phyloP scores from a whole-genome alignment of 2,888 invertebrate species.

The Trissolcus japonicus region DNA sequence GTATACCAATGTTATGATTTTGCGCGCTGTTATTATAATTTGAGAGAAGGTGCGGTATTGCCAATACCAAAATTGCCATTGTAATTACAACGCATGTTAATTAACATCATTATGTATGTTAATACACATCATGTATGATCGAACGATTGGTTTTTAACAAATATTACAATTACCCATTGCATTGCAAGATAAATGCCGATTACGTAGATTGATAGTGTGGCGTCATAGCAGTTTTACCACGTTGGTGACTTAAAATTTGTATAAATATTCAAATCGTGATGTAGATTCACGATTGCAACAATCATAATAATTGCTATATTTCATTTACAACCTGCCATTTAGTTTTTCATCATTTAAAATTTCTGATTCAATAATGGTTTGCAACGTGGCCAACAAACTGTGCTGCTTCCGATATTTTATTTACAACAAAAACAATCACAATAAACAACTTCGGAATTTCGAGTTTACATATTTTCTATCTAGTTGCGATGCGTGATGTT shows the following conservation, averaged over 20 bases:
- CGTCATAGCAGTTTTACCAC: conserved; percentile 50
- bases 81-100: conserved; percentile 35
- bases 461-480: no score
- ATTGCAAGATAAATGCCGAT: conserved; percentile 55
- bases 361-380: not conserved
- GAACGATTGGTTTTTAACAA: conserved; percentile 36
- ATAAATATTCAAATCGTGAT: no score
- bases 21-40: conserved; percentile 42
- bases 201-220: conserved; percentile 46
- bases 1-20: conserved; percentile 39
- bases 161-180: conserved; percentile 54
- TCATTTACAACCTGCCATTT: conserved; percentile 19
- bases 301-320: conserved; percentile 1
- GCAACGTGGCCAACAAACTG: conserved; percentile 48
- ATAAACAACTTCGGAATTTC: conserved; percentile 36
- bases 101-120: conserved; percentile 47
- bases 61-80: conserved; percentile 48
- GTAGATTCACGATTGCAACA: no score
- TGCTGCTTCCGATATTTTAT: conserved; percentile 50
- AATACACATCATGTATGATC: conserved; percentile 35
- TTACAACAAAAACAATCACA: conserved; percentile 45
- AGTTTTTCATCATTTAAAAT: conserved; percentile 15
- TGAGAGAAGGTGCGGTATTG: conserved; percentile 21
- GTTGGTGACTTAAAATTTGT: conserved; percentile 24
- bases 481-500: conserved; percentile 17